Evolutionary conservation across 2,113 vertebrate genomes (phyloP).

Genomic region (Cygnus atratus): DNA sequence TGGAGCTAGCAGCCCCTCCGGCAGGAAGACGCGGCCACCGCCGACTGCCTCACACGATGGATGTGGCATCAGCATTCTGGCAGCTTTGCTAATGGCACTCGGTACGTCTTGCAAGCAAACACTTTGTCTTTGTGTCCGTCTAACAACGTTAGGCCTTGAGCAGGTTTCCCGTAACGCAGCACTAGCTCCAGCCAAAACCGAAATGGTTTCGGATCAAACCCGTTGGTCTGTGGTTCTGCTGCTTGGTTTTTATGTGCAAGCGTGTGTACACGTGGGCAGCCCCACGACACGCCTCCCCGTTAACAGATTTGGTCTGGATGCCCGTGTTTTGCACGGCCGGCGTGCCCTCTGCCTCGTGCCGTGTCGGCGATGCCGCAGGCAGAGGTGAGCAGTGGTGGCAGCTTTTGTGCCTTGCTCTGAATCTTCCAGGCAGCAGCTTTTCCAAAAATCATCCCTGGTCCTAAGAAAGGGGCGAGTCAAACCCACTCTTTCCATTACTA

Average conservation of each 20-base stretch:
- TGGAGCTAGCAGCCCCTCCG: background rate
- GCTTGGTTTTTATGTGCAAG: background rate
- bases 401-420: background rate
- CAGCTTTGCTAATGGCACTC: background rate
- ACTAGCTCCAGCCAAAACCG: background rate
- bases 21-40: background rate
- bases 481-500: background rate
- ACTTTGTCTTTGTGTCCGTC: background rate
- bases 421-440: background rate
- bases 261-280: no score
- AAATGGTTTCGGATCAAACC: background rate
- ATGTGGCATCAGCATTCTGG: background rate
- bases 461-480: background rate
- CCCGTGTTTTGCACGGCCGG: no score
- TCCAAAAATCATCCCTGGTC: accelerated
- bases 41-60: no score
- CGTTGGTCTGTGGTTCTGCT: background rate
- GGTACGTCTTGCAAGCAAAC: background rate
- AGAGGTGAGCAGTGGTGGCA: no score
- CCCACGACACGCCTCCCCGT: no score
- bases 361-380: no score
- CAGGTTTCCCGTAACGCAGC: accelerated
- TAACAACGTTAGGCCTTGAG: background rate
- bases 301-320: no score
- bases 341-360: no score